Conservation (phyloP, 2,888 invertebrate genomes). For the Cheilosia pagana region DNA sequence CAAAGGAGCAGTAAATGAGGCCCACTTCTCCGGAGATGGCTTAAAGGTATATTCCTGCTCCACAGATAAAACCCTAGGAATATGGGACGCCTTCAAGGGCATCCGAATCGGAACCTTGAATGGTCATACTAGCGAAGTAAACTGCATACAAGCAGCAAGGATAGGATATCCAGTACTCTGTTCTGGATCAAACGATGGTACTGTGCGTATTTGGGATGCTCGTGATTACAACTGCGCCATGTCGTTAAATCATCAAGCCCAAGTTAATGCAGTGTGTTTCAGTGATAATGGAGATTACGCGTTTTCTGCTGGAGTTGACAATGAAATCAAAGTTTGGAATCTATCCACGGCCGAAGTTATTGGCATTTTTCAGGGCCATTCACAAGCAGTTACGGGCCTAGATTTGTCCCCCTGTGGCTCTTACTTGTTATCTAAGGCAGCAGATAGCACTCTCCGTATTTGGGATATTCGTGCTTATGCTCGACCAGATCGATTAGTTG, state of each 20-base stretch:
- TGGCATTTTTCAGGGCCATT: slow-evolving; percentile 95
- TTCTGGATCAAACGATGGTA: slow-evolving; percentile 96
- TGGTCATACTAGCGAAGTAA: slow-evolving; percentile 91
- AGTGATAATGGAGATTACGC: slow-evolving; percentile 98
- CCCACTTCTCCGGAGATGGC: slow-evolving; percentile 94
- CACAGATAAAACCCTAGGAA: slow-evolving; percentile 96
- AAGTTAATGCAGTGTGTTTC: slow-evolving; percentile 93
- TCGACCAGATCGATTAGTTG: not conserved
- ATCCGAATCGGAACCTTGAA: slow-evolving; percentile 94
- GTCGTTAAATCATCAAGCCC: slow-evolving; percentile 87
- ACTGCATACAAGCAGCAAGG: slow-evolving; percentile 86
- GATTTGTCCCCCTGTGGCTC: slow-evolving; percentile 87
- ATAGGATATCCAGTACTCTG: slow-evolving; percentile 90
- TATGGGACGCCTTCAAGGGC: slow-evolving; percentile 98
- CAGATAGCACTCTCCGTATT: slow-evolving; percentile 86
- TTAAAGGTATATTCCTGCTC: slow-evolving; percentile 94
- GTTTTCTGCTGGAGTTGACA: slow-evolving; percentile 97
- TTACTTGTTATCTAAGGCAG: slow-evolving; percentile 93
- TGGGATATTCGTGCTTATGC: slow-evolving; percentile 88
- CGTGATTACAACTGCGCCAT: slow-evolving; percentile 89
- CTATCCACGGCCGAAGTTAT: slow-evolving; percentile 91
- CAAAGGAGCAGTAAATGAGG: slow-evolving; percentile 96
- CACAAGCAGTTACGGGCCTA: slow-evolving; percentile 96
- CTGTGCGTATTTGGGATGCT: slow-evolving; percentile 96
- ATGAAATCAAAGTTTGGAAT: slow-evolving; percentile 99